Evolutionary conservation across 2,888 invertebrate species (phyloP).

Genomic region (Phragmatobia fuliginosa): DNA sequence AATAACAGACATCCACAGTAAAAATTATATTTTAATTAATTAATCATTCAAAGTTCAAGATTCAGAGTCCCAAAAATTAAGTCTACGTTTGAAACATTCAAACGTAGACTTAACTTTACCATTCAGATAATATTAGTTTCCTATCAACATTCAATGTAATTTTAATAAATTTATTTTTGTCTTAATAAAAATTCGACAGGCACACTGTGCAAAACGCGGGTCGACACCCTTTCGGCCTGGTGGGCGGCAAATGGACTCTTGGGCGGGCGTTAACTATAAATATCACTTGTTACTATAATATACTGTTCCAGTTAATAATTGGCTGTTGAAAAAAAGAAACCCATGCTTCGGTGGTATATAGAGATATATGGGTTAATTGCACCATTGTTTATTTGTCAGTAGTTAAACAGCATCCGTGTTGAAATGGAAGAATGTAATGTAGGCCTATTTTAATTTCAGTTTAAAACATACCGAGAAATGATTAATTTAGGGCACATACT

Average conservation of each 20-base stretch:
- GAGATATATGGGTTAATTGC: slow-evolving; percentile 44
- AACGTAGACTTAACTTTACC: no score
- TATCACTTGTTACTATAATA: slow-evolving; percentile 75
- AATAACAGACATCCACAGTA: no score
- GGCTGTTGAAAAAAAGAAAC: slow-evolving; percentile 61
- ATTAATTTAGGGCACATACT: not conserved
- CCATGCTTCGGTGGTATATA: slow-evolving; percentile 27
- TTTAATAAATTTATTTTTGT: slow-evolving; percentile 53
- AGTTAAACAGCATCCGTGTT: slow-evolving; percentile 24
- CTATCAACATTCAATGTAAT: no score
- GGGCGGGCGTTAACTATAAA: slow-evolving; percentile 70
- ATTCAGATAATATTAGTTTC: no score
- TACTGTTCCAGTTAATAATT: slow-evolving; percentile 73
- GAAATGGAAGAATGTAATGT: slow-evolving; percentile 17
- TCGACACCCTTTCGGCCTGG: slow-evolving; percentile 70
- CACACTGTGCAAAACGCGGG: slow-evolving; percentile 65
- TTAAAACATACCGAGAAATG: slow-evolving; percentile 9
- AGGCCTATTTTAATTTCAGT: slow-evolving; percentile 34
- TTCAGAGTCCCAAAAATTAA: no score
- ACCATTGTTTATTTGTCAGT: slow-evolving; percentile 40
- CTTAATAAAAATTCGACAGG: slow-evolving; percentile 54
- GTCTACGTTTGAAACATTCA: no score
- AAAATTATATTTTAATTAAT: no score
- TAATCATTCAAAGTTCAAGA: no score
- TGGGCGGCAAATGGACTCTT: slow-evolving; percentile 77